A percentile compares a stretch with the other conserved stretches of the same genome.
These are phyloP conservation scores for Heterochromis multidens DNA, from an alignment of 2,113 vertebrate species.

Conservation along the genomic window DNA sequence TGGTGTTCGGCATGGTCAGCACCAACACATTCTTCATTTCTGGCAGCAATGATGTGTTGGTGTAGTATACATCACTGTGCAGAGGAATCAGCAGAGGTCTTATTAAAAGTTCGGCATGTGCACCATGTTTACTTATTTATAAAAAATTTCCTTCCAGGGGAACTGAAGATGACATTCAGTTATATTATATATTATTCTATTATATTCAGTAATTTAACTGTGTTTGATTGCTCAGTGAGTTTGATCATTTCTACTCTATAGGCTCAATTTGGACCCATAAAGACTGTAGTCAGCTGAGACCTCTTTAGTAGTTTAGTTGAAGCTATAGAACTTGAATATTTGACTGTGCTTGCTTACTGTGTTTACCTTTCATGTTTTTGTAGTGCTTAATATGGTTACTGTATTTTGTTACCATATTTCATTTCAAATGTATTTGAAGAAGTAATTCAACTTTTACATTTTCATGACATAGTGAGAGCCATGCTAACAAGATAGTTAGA, in stretches of 20 bases:
- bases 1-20: slow-evolving; percentile 79
- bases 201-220: not conserved
- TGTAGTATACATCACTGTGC: slow-evolving; percentile 82
- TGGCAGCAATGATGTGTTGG: slow-evolving; percentile 38
- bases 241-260: not conserved
- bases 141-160: not conserved
- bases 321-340: not conserved
- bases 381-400: not conserved
- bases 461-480: not conserved
- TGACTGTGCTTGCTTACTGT: not conserved
- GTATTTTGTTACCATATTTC: too few species aligned
- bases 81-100: not conserved
- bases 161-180: not conserved
- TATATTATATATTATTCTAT: not conserved
- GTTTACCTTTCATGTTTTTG: not conserved
- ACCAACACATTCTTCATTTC: slow-evolving; percentile 90
- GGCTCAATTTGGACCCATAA: too few species aligned
- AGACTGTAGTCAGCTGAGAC: too few species aligned
- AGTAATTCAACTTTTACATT: not conserved
- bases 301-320: too few species aligned
- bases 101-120: not conserved
- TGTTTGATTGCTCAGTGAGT: not conserved
- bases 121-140: too few species aligned
- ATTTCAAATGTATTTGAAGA: too few species aligned
- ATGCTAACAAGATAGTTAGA: not conserved